phyloP scores from a whole-genome alignment of 2,797 vertebrate species.

The Coranthus polyacanthus region DNA sequence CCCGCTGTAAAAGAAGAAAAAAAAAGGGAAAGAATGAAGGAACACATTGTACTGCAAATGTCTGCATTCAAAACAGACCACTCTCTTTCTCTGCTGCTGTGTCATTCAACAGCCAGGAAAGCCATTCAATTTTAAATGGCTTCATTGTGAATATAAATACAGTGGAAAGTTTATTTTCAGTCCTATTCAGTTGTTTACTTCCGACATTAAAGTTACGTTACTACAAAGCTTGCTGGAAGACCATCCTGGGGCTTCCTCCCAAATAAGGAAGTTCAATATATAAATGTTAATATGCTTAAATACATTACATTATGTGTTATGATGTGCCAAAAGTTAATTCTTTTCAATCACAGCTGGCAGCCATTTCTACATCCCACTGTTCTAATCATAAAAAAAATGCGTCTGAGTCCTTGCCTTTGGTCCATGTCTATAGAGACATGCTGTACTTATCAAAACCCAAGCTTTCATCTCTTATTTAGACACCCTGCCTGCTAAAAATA shows the following conservation, averaged over 20 bases:
- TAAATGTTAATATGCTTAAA: conserved; percentile 10
- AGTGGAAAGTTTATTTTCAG: conserved; percentile 6
- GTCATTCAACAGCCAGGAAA: not conserved
- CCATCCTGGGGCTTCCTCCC: not conserved
- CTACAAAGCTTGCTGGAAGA: not conserved
- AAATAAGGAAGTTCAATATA: not conserved
- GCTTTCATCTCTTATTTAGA: conserved; percentile 77
- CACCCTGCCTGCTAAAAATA: conserved; percentile 70
- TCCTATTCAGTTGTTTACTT: conserved; percentile 4
- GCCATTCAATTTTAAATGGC: conserved; percentile 24
- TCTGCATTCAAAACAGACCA: conserved; percentile 19
- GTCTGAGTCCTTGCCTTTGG: conserved; percentile 37
- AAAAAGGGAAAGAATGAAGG: conserved; percentile 16
- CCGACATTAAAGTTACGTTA: conserved; percentile 4
- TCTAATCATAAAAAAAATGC: conserved; percentile 31
- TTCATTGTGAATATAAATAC: conserved; percentile 12
- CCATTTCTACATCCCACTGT: conserved; percentile 27
- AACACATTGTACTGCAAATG: conserved; percentile 35
- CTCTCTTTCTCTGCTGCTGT: conserved; percentile 7
- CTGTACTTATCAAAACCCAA: conserved; percentile 59
- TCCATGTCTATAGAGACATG: conserved; percentile 43
- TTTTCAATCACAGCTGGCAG: conserved; percentile 45
- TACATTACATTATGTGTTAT: conserved; percentile 4
- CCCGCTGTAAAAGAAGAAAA: not conserved
- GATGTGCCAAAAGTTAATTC: conserved; percentile 18